Base-by-base conservation (phyloP, 2,797 vertebrate species). In the Thunnus albacares region DNA sequence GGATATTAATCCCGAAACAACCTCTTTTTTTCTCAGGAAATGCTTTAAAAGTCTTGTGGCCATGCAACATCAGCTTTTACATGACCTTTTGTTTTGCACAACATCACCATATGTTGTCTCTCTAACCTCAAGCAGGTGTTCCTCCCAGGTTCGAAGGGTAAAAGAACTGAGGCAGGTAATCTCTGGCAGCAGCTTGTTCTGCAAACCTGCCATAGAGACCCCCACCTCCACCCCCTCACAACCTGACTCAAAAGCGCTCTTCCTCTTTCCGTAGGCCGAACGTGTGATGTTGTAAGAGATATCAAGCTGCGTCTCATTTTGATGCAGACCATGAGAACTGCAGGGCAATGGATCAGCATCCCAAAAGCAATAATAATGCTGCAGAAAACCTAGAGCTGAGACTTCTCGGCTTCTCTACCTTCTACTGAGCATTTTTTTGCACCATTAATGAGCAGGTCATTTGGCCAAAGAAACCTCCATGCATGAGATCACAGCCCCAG, bases 321-420 rank as follows among this genome's bases (percentile, higher is more conserved):
- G 60, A 92, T 90, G 85, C 90, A 90, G 87, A 79, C 74, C 64
- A 76, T 79, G 70, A 74, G 62, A 87, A 78, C 68, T 68, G 66
- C 15, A 10, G 72, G 78, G 72, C 82, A 83, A 78, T 67, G 68
- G 84, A 84, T 76, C 76, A 84, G 69, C 82, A 75, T 85, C 72
- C 78, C 70, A 71, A 80, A 86, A 85, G 73, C 56, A 85, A 80
- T 62, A 81, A 86, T 72, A 84, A 69, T 86, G 64, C 64, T 82
- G 51, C 75, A 55, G 62, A 86, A 80, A 83, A 72, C 47, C 22
- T 59, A 18, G 53, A 77, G 66, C 26, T 74, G 10, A 80, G 55
- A 70, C 58, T 77, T 83, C 38, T 49, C 3, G 6, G 52, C 61
- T 77, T 83, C 53, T 71, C 15, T 26, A 26, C 35, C 49, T 61